phyloP scores from a whole-genome alignment of 2,797 vertebrate genomes.

The Cichlasoma orientale region DNA sequence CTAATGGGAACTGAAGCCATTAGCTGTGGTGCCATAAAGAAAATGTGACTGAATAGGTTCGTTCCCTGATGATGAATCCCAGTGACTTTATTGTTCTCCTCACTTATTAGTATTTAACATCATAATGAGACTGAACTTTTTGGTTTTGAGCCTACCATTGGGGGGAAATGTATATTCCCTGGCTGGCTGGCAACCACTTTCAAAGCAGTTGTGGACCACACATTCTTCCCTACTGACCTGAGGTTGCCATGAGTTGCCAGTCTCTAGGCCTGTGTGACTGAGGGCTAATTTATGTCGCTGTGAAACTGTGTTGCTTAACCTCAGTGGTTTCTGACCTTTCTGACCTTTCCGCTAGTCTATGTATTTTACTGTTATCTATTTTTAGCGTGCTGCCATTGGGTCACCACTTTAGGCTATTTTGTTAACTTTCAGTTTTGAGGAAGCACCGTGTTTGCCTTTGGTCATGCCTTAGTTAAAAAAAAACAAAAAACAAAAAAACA shows the following conservation, averaged over 20 bases:
- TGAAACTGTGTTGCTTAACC: not conserved
- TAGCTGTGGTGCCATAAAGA: too few species aligned
- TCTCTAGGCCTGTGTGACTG: not conserved
- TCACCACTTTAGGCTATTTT: not conserved
- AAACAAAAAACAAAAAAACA: not conserved
- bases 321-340: too few species aligned
- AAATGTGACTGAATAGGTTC: not conserved
- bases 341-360: too few species aligned
- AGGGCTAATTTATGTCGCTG: not conserved
- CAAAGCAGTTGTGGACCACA: not conserved
- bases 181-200: not conserved
- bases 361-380: not conserved
- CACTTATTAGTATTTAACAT: not conserved
- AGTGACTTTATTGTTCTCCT: not conserved
- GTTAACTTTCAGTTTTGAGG: not conserved
- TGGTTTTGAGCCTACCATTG: not conserved
- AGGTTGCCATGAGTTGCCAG: not conserved
- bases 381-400: not conserved
- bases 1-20: not conserved
- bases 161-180: not conserved
- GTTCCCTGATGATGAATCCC: not conserved
- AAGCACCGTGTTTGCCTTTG: conserved; percentile 14
- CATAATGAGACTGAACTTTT: not conserved
- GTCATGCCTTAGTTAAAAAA: not conserved
- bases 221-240: not conserved